Evolutionary conservation across 2,113 vertebrate genomes (phyloP), one percentile per base, ranked within the genome.

Genomic region (Rhagologus leucostigma): DNA sequence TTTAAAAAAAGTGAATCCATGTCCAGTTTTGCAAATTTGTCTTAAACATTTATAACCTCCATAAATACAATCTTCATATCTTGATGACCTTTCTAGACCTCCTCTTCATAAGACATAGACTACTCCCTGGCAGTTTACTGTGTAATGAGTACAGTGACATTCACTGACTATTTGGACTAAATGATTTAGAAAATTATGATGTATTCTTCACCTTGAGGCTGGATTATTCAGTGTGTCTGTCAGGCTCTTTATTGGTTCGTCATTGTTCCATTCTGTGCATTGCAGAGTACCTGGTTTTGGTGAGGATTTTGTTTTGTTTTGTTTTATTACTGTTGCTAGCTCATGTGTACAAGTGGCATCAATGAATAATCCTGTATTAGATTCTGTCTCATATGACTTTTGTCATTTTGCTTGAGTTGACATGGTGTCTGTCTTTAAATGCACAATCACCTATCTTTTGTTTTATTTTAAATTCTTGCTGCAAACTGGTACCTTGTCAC

Each of bases 221-320:
- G 39, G 19, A 53, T 76, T 86, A 69, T 78, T 81, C 64, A 59
- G 5, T 56, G 9, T 73, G n/a, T 81, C 39, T 47, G 13, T 52
- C 46, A 24, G 11, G 18, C 7, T 90, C 3, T 67, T 84, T 63
- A 19, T 68, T 83, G 56, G 16, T 17, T 84, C 29, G 16, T 44
- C 3, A 18, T 55, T 73, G 46, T 56, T 84, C 29, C 39, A 42
- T 41, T 46, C 22, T 63, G 6, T 35, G 32, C 22, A 30, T 67
- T 0, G 0, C 19, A 60, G 3, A 52, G 7, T 77, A 78, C 13
- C 4, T 42, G 35, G 6, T 39, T 42, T 29, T 57, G n/a, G 7
- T 60, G 23, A 75, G 39, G 46, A 67, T 32, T 41, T n/a, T n/a
- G 33, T 6, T 26, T 21, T 76, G 14, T 29, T 46, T 26, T 30